Conservation (phyloP, 1,140 invertebrate genomes). For the Apis dorsata region DNA sequence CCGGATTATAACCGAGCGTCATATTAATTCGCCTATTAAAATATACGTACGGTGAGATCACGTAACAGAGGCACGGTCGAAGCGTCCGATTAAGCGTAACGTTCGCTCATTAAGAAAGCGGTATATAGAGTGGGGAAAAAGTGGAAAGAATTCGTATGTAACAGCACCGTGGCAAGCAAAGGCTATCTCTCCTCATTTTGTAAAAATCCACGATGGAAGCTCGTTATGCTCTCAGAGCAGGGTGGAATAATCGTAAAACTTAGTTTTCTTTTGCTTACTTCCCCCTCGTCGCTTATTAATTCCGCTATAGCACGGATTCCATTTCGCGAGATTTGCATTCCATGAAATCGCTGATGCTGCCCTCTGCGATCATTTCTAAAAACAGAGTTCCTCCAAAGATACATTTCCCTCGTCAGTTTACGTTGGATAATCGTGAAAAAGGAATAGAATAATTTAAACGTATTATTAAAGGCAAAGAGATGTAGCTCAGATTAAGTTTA, state of each 20-base stretch:
- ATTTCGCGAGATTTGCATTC: constrained; percentile 8
- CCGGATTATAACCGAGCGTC: no score
- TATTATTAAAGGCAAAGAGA: neutral
- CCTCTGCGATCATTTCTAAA: neutral
- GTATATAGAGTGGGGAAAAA: neutral
- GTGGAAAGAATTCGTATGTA: neutral
- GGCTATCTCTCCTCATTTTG: neutral
- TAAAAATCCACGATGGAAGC: neutral
- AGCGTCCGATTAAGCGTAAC: neutral
- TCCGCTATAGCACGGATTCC: neutral
- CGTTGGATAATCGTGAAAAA: neutral
- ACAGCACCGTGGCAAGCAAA: neutral
- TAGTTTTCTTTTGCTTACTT: neutral
- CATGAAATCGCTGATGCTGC: neutral
- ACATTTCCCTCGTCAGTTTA: neutral
- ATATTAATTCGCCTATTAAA: neutral
- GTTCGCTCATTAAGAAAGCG: neutral
- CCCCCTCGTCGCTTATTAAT: neutral
- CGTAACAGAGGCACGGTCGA: neutral
- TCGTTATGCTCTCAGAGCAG: neutral
- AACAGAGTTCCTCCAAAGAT: neutral
- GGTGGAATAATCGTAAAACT: constrained; percentile 6
- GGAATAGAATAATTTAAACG: neutral
- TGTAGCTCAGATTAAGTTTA: neutral
- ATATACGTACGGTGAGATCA: neutral